phyloP scores from a whole-genome alignment of 1,140 invertebrate species.

The Zaprionus gabonicus region DNA sequence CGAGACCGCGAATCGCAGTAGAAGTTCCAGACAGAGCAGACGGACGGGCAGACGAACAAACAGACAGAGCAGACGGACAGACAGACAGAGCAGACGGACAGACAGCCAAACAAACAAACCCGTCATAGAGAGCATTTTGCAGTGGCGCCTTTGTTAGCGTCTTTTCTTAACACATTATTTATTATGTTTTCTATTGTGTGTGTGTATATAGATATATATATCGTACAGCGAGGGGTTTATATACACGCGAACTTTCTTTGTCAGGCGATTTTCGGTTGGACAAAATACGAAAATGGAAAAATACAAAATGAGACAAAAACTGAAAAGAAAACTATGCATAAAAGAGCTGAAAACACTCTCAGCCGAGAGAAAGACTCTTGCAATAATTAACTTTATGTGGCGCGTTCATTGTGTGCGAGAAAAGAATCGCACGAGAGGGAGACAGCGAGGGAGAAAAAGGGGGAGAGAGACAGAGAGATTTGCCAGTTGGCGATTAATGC shows the following conservation, averaged over 20 bases:
- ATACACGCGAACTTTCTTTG: slow-evolving; percentile 63
- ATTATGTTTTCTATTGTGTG: slow-evolving; percentile 55
- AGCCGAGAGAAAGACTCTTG: slow-evolving; percentile 26
- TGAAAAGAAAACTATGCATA: slow-evolving; percentile 41
- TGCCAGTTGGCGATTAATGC: slow-evolving; percentile 49
- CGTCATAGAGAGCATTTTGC: slow-evolving; percentile 45
- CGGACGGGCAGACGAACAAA: background rate
- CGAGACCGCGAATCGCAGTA: slow-evolving; percentile 6
- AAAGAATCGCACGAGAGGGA: slow-evolving; percentile 19
- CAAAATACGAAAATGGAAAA: slow-evolving; percentile 15
- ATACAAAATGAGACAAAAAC: slow-evolving; percentile 31
- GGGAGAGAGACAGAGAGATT: slow-evolving; percentile 24
- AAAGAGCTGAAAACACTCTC: slow-evolving; percentile 39
- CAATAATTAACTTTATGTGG: slow-evolving; percentile 63
- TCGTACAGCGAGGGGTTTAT: background rate
- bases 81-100: background rate
- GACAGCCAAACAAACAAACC: slow-evolving; percentile 23
- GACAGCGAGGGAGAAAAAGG: background rate
- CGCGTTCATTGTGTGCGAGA: slow-evolving; percentile 45
- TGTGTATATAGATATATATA: background rate
- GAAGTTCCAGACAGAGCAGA: slow-evolving; percentile 4
- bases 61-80: background rate
- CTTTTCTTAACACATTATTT: slow-evolving; percentile 80
- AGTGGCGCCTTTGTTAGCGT: slow-evolving; percentile 61
- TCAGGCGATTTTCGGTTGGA: slow-evolving; percentile 58